A percentile compares a stretch with the other conserved stretches of the same genome.
Conservation (phyloP, 2,797 vertebrate species). For the Mus caroli region DNA sequence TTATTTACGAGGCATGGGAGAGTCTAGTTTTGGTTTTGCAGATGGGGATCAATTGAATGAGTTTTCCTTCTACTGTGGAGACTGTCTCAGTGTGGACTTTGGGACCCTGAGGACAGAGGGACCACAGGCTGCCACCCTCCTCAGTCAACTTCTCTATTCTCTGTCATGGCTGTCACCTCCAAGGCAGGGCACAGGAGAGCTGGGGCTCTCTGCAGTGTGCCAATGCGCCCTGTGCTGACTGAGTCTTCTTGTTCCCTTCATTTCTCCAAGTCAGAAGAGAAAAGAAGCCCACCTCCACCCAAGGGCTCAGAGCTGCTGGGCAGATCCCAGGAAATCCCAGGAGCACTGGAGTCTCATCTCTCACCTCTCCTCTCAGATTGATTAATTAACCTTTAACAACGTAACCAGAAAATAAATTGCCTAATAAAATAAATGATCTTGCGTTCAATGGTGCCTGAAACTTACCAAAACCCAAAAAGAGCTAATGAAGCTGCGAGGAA, state of each 20-base stretch:
- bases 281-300: neutral
- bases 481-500: constrained; percentile 85
- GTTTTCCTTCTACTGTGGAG: neutral
- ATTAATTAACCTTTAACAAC: constrained; percentile 89
- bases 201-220: rapidly evolving
- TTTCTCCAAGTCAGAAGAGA: neutral
- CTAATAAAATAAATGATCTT: constrained; percentile 89
- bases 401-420: constrained; percentile 89
- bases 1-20: constrained; percentile 11
- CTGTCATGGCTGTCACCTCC: neutral
- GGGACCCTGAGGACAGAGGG: rapidly evolving
- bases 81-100: neutral
- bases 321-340: neutral
- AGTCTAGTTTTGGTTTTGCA: neutral
- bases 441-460: constrained; percentile 80
- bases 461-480: constrained; percentile 82
- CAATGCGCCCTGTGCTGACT: rapidly evolving
- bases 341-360: neutral
- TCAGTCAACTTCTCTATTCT: rapidly evolving
- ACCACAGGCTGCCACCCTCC: too few relatives aligned
- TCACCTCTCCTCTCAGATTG: constrained; percentile 84
- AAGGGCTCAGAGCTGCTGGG: neutral
- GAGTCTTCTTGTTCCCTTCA: neutral
- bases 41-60: neutral
- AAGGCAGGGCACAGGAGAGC: rapidly evolving